Evolutionary conservation across 2,888 invertebrate species (phyloP).

Genomic region (Synanthedon formicaeformis): DNA sequence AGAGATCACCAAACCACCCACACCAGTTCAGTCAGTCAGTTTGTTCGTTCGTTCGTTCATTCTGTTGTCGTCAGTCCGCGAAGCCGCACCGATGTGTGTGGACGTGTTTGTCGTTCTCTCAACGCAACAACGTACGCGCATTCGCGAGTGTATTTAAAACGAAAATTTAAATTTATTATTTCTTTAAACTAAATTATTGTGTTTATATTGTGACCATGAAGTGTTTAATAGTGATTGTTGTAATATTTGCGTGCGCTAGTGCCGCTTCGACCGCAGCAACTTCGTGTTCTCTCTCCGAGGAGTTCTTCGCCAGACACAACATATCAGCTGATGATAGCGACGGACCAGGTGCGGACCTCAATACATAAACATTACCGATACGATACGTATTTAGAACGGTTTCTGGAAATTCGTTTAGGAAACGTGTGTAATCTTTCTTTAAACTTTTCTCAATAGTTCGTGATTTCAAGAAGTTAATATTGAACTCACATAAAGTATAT

Average conservation of each 20-base stretch:
- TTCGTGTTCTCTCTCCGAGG: constrained; percentile 41
- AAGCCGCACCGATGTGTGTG: constrained; percentile 56
- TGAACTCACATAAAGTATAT: neutral
- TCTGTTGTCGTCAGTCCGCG: constrained; percentile 51
- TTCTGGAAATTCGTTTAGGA: neutral
- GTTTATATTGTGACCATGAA: constrained; percentile 51
- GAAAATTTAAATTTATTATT: constrained; percentile 25
- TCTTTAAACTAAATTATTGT: constrained; percentile 23
- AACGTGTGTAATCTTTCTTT: neutral
- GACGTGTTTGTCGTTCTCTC: constrained; percentile 36
- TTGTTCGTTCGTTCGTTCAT: no score
- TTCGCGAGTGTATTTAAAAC: constrained; percentile 46
- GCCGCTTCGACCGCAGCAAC: constrained; percentile 36
- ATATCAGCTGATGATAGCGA: constrained; percentile 60
- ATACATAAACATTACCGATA: constrained; percentile 19
- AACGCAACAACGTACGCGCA: constrained; percentile 27
- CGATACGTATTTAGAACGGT: neutral
- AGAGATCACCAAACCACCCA: no score
- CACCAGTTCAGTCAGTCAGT: neutral
- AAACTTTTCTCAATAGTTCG: constrained; percentile 4
- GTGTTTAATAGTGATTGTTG: constrained; percentile 50
- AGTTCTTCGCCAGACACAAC: constrained; percentile 56
- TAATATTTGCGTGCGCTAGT: constrained; percentile 32
- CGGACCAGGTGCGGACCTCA: constrained; percentile 49
- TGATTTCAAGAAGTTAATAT: neutral